Conservation (phyloP, 1,140 invertebrate species). For the Mya arenaria region DNA sequence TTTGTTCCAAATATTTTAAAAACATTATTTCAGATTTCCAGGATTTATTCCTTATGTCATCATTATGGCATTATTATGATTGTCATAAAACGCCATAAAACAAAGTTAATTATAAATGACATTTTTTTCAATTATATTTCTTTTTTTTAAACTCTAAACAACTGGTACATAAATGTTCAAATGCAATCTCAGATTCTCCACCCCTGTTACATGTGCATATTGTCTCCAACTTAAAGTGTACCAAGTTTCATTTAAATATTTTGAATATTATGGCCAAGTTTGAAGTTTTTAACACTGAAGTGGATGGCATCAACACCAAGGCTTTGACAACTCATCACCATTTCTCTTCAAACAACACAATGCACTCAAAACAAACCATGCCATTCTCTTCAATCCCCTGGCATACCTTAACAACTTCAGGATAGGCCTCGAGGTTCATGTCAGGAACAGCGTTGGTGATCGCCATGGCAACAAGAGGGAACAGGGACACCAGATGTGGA, state of each 20-base stretch:
- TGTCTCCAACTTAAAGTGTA: neutral
- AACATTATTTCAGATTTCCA: too few relatives aligned
- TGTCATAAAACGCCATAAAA: too few relatives aligned
- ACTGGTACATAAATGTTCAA: too few relatives aligned
- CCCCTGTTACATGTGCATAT: too few relatives aligned
- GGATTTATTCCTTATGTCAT: too few relatives aligned
- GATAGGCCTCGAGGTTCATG: neutral
- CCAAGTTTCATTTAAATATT: neutral
- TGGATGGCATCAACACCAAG: neutral
- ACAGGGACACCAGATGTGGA: slow-evolving; percentile 28
- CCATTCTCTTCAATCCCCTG: neutral
- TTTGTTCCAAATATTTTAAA: too few relatives aligned
- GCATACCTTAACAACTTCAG: slow-evolving; percentile 13
- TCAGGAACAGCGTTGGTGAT: slow-evolving; percentile 7
- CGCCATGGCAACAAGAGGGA: slow-evolving; percentile 5
- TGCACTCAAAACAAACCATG: neutral
- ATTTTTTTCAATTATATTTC: too few relatives aligned
- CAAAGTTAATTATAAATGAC: too few relatives aligned
- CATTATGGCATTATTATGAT: too few relatives aligned
- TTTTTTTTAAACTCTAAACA: too few relatives aligned
- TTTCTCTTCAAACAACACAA: neutral
- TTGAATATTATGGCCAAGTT: neutral
- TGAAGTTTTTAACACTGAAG: neutral
- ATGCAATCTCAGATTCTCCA: too few relatives aligned
- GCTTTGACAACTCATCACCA: neutral